Base-by-base conservation (phyloP, 2,888 invertebrate genomes). In the Tridacna gigas region DNA sequence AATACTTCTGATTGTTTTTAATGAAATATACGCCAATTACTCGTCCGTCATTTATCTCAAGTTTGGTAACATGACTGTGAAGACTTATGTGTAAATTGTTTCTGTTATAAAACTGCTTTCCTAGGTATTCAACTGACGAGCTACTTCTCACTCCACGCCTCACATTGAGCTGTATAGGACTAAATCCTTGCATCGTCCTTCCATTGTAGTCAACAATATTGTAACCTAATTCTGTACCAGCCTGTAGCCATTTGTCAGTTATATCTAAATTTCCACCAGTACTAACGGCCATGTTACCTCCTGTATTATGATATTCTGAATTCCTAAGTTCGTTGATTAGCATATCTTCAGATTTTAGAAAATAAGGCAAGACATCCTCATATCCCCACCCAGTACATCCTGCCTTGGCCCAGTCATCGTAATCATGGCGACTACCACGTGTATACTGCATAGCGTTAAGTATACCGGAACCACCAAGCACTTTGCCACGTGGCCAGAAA, bases 1-100 rank as follows among this genome's bases (percentile, higher is more conserved):
- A 76, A 18, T 83, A 76, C 37, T 84, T 60, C 13, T 86, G 83
- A 56, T 89, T 88, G 67, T 88, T 81, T 74, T 86, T 88, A 9
- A 83, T 74, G 61, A 91, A 90, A 79, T 91, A 84, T 22, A 92
- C 91, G 11, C 91, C 92, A 15, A 20, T 80, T 78, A n/a, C 94
- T 93, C 77, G 77, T 22, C 86, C 89, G 56, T 89, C 86, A 51
- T 91, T 89, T 74, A 91, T 74, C 25, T 89, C 63, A 0, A 92
- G 90, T 88, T 89, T 92, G 18, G 89, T 89, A 13, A 87, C 91
- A 45, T 80, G 87, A 37, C 91, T 80, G 12, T 79, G 56, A 22
- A 69, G 22, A n/a, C 60, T 25, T 25, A 84, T 74, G 76, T 84
- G 81, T 0, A 84, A 48, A 26, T 81, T 84, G 9, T 76, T 45